These are phyloP conservation scores for Aphyosemion australe DNA, from an alignment of 2,113 vertebrate species.

Conservation along the genomic window DNA sequence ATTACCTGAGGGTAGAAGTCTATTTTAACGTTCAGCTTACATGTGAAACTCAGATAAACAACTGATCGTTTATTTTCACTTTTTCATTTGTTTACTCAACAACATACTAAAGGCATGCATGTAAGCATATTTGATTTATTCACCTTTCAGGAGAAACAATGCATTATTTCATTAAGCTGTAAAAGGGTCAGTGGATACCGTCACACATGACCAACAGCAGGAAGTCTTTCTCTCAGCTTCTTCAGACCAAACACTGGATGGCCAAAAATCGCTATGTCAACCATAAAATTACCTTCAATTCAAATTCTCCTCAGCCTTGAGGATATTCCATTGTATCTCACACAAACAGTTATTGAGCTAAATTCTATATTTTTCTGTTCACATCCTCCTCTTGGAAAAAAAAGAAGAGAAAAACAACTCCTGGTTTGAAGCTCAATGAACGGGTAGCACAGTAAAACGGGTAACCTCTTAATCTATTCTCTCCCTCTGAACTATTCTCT, in stretches of 20 bases:
- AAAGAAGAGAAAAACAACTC: not conserved
- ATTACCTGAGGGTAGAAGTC: too few species aligned
- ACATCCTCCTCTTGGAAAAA: not conserved
- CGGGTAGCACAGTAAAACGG: slow-evolving; percentile 10
- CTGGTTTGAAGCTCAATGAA: slow-evolving; percentile 31
- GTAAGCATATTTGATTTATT: too few species aligned
- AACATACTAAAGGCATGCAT: too few species aligned
- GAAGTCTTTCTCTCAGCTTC: slow-evolving; percentile 2
- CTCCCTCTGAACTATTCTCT: slow-evolving; percentile 50
- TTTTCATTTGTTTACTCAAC: too few species aligned
- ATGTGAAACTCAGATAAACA: too few species aligned
- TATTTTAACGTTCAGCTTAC: too few species aligned
- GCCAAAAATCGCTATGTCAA: slow-evolving; percentile 55
- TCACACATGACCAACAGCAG: slow-evolving; percentile 5
- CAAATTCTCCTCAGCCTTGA: slow-evolving; percentile 52
- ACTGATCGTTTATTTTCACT: too few species aligned
- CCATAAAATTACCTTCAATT: slow-evolving; percentile 66
- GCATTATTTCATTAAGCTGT: too few species aligned
- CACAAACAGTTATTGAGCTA: slow-evolving; percentile 23
- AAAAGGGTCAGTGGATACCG: too few species aligned
- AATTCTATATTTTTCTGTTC: slow-evolving; percentile 31
- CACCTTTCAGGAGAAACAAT: too few species aligned
- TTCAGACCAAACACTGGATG: slow-evolving; percentile 24
- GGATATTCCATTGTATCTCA: slow-evolving; percentile 33
- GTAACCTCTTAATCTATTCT: slow-evolving; percentile 50